phyloP scores from a whole-genome alignment of 2,113 vertebrate species.

The Erythrocercus mccallii region DNA sequence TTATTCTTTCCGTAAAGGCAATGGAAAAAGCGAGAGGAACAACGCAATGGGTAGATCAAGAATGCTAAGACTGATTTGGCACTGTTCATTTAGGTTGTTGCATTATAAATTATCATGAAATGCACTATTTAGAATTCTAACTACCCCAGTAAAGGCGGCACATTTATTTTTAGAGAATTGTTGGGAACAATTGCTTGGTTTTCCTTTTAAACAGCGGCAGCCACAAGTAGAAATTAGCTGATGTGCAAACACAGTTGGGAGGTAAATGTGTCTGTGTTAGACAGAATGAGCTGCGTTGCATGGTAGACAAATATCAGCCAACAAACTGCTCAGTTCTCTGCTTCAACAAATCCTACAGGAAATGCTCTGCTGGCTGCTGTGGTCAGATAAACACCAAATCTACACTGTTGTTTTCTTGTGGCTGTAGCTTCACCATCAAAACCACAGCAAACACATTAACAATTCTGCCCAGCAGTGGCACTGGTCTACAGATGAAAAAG shows the following conservation, averaged over 20 bases:
- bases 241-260: conserved; percentile 53
- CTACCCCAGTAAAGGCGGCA: not conserved
- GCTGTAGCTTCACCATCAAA: not conserved
- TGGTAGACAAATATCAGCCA: not conserved
- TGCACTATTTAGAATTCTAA: conserved; percentile 46
- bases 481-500: not conserved
- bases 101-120: conserved; percentile 26
- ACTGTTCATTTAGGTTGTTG: conserved; percentile 7
- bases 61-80: conserved; percentile 11
- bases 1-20: not conserved
- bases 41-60: not conserved
- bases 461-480: not conserved
- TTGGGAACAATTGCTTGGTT: conserved; percentile 30
- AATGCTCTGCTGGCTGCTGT: not conserved
- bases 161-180: conserved; percentile 61
- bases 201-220: not conserved
- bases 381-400: not conserved
- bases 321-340: not conserved
- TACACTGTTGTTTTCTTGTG: not conserved
- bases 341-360: not conserved
- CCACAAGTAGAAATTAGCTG: conserved; percentile 22
- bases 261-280: not conserved
- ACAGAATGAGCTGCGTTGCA: not conserved
- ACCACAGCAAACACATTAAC: not conserved
- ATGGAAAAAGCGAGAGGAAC: not conserved